A percentile compares a stretch with the other conserved stretches of the same genome.
Conservation (phyloP, 2,888 invertebrate genomes). For the Hipparchia sbordonii region DNA sequence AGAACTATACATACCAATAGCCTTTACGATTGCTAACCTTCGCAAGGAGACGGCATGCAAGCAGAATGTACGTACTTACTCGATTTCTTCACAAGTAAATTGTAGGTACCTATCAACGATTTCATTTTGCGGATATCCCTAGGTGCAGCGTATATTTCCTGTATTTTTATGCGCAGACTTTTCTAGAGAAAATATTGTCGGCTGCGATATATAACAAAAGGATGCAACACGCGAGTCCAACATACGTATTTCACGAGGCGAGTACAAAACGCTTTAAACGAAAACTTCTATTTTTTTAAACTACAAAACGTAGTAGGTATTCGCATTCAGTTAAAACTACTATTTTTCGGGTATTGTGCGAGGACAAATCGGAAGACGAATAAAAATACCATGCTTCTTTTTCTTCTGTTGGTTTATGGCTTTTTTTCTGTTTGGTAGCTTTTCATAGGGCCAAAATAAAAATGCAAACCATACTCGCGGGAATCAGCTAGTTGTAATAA, state of each 20-base stretch:
- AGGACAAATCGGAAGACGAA: background rate
- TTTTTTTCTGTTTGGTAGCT: too few relatives aligned
- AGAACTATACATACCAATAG: background rate
- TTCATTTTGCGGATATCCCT: background rate
- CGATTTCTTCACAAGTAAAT: too few relatives aligned
- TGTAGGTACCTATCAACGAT: too few relatives aligned
- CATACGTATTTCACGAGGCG: slow-evolving; percentile 72
- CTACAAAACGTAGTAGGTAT: background rate
- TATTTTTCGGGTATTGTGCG: background rate
- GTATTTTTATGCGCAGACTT: slow-evolving; percentile 58
- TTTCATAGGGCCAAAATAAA: too few relatives aligned
- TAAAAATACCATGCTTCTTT: background rate
- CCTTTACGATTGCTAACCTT: too few relatives aligned
- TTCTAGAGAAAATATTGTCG: slow-evolving; percentile 51
- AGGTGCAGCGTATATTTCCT: slow-evolving; percentile 15
- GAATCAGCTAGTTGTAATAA: too few relatives aligned
- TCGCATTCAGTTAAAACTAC: slow-evolving; percentile 4
- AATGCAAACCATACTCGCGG: too few relatives aligned
- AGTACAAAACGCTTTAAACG: slow-evolving; percentile 45
- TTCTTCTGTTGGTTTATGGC: too few relatives aligned
- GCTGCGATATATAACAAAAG: slow-evolving; percentile 66
- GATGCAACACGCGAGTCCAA: slow-evolving; percentile 57
- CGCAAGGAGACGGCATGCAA: too few relatives aligned
- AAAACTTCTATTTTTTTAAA: slow-evolving; percentile 27
- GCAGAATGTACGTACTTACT: too few relatives aligned